Evolutionary conservation across 2,888 invertebrate species (phyloP).

Genomic region (Papilio demoleus): DNA sequence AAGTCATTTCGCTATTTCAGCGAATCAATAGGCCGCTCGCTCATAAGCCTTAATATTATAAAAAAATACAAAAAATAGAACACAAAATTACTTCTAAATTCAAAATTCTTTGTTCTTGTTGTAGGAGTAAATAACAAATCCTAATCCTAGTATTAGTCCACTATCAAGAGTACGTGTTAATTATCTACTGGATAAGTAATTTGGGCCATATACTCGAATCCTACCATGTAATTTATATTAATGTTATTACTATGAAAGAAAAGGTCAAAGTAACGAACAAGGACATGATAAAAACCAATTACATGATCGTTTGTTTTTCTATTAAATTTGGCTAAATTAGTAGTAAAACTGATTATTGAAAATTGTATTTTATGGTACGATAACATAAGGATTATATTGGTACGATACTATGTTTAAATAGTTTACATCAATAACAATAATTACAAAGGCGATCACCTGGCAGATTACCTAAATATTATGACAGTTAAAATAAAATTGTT

Average conservation of each 20-base stretch:
- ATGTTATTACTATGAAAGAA: not conserved
- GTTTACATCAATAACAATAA: no score
- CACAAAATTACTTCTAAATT: no score
- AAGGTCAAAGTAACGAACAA: not conserved
- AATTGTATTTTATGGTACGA: not conserved
- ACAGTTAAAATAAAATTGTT: not conserved
- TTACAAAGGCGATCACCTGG: no score
- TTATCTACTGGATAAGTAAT: not conserved
- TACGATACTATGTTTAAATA: no score
- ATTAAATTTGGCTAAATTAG: not conserved
- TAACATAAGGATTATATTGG: not conserved
- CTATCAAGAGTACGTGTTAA: conserved; percentile 1
- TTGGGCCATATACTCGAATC: not conserved
- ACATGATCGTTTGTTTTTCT: not conserved
- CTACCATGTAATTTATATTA: conserved; percentile 16
- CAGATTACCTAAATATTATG: not conserved
- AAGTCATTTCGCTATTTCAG: no score
- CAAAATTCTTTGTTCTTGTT: no score
- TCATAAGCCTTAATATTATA: no score
- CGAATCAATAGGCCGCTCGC: no score
- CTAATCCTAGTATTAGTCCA: not conserved
- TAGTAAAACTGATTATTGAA: not conserved
- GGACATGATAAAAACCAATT: not conserved
- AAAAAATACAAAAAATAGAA: no score
- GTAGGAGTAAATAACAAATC: not conserved